phyloP scores from a whole-genome alignment of 2,797 vertebrate species.

The Podargus strigoides region DNA sequence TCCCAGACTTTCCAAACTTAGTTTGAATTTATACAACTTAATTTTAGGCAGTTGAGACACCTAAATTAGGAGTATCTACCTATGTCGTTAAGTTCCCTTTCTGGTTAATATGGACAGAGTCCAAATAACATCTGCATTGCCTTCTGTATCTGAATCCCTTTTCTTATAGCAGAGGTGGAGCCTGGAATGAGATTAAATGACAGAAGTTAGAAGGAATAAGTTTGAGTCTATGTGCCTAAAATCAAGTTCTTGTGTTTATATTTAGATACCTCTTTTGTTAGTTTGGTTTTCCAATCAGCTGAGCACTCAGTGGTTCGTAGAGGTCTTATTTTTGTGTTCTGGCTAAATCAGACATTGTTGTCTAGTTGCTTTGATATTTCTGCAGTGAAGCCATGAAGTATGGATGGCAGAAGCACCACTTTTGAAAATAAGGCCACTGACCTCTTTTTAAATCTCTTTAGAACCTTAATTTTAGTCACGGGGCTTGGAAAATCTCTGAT shows the following conservation, averaged over 20 bases:
- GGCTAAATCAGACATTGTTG: neutral
- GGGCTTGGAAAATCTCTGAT: neutral
- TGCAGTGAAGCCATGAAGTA: neutral
- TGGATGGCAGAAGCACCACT: neutral
- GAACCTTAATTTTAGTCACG: neutral
- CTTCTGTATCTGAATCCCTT: neutral
- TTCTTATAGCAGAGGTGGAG: neutral
- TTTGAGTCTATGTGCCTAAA: neutral
- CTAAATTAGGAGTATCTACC: neutral
- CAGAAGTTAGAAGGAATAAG: neutral
- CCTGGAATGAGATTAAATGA: neutral
- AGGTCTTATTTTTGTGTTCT: constrained; percentile 9
- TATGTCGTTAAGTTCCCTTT: neutral
- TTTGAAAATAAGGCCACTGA: neutral
- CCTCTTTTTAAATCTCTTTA: neutral
- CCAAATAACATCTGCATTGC: neutral
- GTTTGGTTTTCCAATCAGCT: neutral
- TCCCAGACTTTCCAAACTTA: neutral
- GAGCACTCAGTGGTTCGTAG: neutral
- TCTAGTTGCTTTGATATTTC: constrained; percentile 31
- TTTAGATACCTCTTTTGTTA: neutral
- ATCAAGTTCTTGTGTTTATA: neutral
- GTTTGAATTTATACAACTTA: neutral
- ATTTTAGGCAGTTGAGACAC: neutral
- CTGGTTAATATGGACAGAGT: neutral